These are phyloP conservation scores for Hiodon tergisus DNA, from an alignment of 2,113 vertebrate species.

Conservation along the genomic window DNA sequence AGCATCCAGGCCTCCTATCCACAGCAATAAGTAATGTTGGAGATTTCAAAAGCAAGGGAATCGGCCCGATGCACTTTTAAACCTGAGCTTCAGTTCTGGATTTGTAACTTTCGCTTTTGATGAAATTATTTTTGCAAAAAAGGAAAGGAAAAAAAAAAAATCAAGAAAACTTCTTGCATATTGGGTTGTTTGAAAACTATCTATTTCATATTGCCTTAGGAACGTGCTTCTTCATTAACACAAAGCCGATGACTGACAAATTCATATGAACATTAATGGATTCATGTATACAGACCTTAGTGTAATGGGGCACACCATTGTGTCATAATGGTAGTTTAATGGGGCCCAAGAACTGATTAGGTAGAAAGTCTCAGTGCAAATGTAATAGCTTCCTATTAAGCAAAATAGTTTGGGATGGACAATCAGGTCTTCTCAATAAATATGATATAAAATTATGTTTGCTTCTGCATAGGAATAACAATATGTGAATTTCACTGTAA, in stretches of 20 bases:
- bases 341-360: constrained; percentile 50
- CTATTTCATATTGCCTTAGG: no score
- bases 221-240: no score
- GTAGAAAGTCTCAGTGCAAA: constrained; percentile 47
- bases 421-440: constrained; percentile 53
- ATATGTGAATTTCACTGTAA: constrained; percentile 65
- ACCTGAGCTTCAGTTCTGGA: constrained; percentile 16
- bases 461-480: constrained; percentile 60
- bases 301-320: constrained; percentile 52
- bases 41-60: constrained; percentile 25
- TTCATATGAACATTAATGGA: not conserved
- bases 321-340: constrained; percentile 51
- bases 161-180: constrained; percentile 9
- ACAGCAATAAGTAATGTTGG: constrained; percentile 53
- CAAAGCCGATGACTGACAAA: not conserved
- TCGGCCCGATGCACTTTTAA: constrained; percentile 37
- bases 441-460: constrained; percentile 62
- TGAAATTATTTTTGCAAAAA: not conserved
- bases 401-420: constrained; percentile 50
- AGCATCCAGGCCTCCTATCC: constrained; percentile 44
- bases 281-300: constrained; percentile 25
- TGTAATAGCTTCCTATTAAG: constrained; percentile 39
- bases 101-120: constrained; percentile 19
- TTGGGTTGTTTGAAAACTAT: not conserved
- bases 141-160: constrained; percentile 6